Evolutionary conservation across 2,888 invertebrate species (phyloP).

Genomic region (Argyresthia goedartella): DNA sequence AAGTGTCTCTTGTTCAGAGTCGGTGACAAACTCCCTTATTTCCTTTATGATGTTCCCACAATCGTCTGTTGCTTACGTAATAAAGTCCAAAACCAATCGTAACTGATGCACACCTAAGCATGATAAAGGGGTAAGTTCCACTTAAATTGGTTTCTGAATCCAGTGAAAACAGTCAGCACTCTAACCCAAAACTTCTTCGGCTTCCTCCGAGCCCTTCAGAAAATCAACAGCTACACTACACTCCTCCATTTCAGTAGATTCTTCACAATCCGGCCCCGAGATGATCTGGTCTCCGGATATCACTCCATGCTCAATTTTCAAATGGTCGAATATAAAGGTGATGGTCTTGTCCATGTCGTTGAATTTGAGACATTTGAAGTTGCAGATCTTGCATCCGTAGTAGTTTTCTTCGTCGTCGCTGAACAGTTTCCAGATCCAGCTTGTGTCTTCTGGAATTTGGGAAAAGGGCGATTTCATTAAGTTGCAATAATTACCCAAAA

Average conservation of each 20-base stretch:
- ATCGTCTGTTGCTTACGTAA: too few species aligned
- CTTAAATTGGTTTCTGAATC: too few species aligned
- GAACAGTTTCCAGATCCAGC: constrained; percentile 62
- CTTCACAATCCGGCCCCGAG: constrained; percentile 30
- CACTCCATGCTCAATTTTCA: constrained; percentile 48
- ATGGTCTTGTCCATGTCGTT: constrained; percentile 30
- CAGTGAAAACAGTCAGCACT: too few species aligned
- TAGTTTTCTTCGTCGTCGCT: constrained; percentile 31
- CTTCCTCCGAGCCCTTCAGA: constrained; percentile 3
- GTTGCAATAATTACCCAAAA: neutral
- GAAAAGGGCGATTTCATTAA: neutral
- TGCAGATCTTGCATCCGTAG: constrained; percentile 55
- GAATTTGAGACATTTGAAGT: constrained; percentile 35
- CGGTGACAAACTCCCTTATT: too few species aligned
- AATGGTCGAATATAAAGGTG: constrained; percentile 34
- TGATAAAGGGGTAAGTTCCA: neutral
- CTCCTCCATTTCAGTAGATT: constrained; percentile 1
- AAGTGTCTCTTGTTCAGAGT: too few species aligned
- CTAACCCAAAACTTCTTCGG: too few species aligned
- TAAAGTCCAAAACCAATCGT: too few species aligned
- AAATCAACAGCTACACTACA: constrained; percentile 8
- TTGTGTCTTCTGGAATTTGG: constrained; percentile 28
- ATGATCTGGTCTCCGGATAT: constrained; percentile 57
- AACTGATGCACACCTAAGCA: neutral
- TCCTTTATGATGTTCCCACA: too few species aligned